Evolutionary conservation across 2,888 invertebrate genomes (phyloP), one percentile per base, ranked within the genome.

Genomic region (Sclerodermus sp.): DNA sequence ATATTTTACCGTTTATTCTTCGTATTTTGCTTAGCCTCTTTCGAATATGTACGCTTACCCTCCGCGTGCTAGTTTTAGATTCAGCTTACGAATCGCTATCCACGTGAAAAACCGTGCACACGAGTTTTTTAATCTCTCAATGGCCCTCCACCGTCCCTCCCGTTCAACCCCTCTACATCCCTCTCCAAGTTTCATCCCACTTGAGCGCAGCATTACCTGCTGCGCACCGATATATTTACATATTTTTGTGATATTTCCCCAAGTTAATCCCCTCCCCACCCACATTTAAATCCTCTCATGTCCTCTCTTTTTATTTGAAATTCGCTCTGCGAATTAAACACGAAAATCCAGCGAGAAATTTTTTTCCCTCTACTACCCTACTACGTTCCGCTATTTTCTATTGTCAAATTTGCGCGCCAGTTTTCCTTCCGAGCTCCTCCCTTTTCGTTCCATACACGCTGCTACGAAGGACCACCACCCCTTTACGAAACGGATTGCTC

Each of bases 241-340:
- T 71, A 71, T 71, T 72, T 73, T 65, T 58, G 64, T 66, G 63
- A 72, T 70, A 70, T 68, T 67, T 67, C 62, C 63, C 64, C 51
- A 68, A 62, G 64, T 64, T 75, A 72, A 75, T 71, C 71, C 68
- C 54, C 49, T 34, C 47, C 50, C 37, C 39, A 39, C 40, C 36
- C 12, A 36, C 46, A 51, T 38, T 46, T 10, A 14, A 23, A 40
- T 32, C 44, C 53, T 29, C 49, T 49, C 23, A 8, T 23, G 23
- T 53, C 47, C 52, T 45, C 57, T 46, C 37, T 42, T 32, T 36
- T 23, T 43, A 46, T 41, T 59, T 34, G 4, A 55, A 56, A 52
- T 58, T 53, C 57, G 55, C 58, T 55, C 60, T 58, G 63, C 65
- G 66, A 67, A 71, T 72, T 72, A 68, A 69, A 71, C 67, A 68